phyloP scores from a whole-genome alignment of 2,113 vertebrate genomes.

The Lucifuga dentata region DNA sequence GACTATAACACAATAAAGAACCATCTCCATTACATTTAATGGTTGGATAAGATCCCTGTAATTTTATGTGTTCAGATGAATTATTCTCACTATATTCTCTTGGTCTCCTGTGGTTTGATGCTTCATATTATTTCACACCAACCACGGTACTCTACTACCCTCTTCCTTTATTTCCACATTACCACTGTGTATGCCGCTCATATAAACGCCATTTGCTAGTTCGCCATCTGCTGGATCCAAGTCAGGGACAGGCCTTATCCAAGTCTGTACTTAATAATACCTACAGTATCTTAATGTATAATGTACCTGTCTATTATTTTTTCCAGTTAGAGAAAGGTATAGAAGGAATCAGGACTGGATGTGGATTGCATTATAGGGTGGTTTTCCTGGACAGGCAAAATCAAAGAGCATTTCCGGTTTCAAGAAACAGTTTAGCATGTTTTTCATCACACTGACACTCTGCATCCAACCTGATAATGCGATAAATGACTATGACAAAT shows the following conservation, averaged over 20 bases:
- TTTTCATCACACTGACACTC: slow-evolving; percentile 40
- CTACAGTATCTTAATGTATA: neutral
- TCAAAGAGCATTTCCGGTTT: neutral
- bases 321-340: neutral
- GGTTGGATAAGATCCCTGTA: neutral
- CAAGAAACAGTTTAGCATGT: slow-evolving; percentile 8
- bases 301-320: neutral
- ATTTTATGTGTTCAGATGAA: slow-evolving; percentile 22
- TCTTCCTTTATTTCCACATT: slow-evolving; percentile 28
- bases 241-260: too few species aligned
- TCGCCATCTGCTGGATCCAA: slow-evolving; percentile 63
- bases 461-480: slow-evolving; percentile 51
- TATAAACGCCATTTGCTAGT: neutral
- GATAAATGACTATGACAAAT: slow-evolving; percentile 57
- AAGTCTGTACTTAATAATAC: too few species aligned
- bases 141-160: slow-evolving; percentile 65
- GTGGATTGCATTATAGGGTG: neutral
- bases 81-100: slow-evolving; percentile 21
- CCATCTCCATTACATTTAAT: slow-evolving; percentile 12
- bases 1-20: neutral
- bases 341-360: neutral
- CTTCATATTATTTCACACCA: neutral
- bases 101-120: neutral
- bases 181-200: slow-evolving; percentile 7
- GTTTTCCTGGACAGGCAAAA: neutral